These are phyloP conservation scores for Rhopalosiphum nymphaeae DNA, from an alignment of 2,888 invertebrate species.

Conservation along the genomic window DNA sequence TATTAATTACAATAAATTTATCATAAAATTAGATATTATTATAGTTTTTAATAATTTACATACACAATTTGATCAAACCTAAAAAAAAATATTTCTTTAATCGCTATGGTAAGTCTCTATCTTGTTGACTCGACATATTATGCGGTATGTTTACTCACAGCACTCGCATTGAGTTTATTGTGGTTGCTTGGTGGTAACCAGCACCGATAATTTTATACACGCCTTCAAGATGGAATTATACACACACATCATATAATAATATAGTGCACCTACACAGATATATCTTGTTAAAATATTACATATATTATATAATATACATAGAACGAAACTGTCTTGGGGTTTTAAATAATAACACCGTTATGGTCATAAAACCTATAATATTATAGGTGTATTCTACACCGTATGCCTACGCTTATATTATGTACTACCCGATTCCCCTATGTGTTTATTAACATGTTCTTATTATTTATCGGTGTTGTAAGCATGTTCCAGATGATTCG, in stretches of 20 bases:
- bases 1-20: neutral
- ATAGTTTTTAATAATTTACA: neutral
- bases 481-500: slow-evolving; percentile 5
- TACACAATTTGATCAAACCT: neutral
- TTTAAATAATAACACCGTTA: neutral
- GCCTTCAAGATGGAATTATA: neutral
- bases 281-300: neutral
- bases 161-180: neutral
- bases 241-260: neutral
- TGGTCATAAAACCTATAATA: neutral
- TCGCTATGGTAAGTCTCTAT: neutral
- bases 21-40: neutral
- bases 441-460: neutral
- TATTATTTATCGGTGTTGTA: slow-evolving; percentile 12
- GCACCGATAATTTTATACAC: neutral
- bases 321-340: neutral
- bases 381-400: neutral
- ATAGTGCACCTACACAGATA: neutral
- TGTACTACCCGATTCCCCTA: neutral
- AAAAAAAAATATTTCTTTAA: neutral
- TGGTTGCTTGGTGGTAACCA: neutral
- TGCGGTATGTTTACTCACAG: too few species aligned
- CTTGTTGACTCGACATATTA: neutral
- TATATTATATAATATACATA: neutral
- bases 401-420: neutral